These are phyloP conservation scores for Gallinago stenura DNA, from an alignment of 2,797 vertebrate species.

Conservation along the genomic window DNA sequence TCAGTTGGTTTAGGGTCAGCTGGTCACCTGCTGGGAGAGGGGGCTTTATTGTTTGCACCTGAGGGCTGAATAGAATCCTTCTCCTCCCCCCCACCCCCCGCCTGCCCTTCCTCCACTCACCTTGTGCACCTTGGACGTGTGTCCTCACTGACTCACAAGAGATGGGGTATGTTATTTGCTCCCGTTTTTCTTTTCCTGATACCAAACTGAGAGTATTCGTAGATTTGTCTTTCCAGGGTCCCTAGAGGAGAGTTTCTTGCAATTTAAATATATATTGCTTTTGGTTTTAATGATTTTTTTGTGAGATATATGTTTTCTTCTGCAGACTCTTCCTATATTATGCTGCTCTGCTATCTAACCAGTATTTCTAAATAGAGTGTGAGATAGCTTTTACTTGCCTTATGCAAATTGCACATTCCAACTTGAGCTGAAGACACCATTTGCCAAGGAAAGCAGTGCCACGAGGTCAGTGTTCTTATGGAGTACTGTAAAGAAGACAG, in stretches of 20 bases:
- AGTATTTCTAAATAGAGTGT: neutral
- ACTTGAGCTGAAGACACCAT: neutral
- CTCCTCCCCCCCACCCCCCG: too few relatives aligned
- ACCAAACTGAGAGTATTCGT: neutral
- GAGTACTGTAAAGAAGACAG: neutral
- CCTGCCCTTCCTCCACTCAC: neutral
- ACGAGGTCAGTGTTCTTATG: neutral
- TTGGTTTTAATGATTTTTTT: constrained; percentile 14
- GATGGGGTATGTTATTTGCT: neutral
- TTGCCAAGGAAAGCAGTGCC: neutral
- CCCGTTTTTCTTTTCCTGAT: neutral
- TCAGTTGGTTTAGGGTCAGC: neutral
- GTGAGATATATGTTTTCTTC: neutral
- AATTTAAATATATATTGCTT: constrained; percentile 44
- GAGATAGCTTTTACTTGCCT: neutral
- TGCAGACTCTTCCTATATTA: neutral
- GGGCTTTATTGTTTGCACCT: neutral
- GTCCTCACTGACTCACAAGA: neutral
- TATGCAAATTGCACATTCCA: neutral
- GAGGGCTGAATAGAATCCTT: neutral
- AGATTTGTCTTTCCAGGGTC: neutral
- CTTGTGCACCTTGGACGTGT: neutral
- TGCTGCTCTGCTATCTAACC: neutral
- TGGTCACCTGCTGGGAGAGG: neutral
- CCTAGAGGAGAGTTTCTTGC: neutral